These are phyloP conservation scores for Fratercula arctica DNA, from an alignment of 2,797 vertebrate genomes.

Conservation along the genomic window DNA sequence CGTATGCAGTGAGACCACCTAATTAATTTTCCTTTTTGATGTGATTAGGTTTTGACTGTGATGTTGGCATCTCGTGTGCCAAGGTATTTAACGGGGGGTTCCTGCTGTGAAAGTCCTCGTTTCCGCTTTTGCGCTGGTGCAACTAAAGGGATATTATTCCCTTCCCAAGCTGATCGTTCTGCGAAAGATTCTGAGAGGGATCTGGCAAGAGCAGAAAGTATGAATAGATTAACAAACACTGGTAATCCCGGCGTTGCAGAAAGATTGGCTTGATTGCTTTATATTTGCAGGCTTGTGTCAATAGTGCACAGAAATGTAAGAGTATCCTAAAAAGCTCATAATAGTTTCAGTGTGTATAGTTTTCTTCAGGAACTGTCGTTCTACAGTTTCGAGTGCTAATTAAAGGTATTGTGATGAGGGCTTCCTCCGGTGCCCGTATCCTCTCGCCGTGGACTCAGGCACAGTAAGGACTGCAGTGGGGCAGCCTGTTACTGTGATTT, in stretches of 20 bases:
- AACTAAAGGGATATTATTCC: neutral
- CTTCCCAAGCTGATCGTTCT: neutral
- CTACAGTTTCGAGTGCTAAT: neutral
- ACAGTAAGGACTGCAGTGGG: neutral
- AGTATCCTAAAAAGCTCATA: neutral
- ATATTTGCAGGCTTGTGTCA: neutral
- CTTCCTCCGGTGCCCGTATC: neutral
- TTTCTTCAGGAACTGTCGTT: neutral
- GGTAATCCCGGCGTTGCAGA: neutral
- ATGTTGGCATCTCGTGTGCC: neutral
- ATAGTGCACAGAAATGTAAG: neutral
- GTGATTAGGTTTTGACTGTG: conserved; percentile 61
- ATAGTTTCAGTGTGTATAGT: neutral
- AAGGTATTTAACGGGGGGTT: neutral
- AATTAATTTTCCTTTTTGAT: conserved; percentile 62
- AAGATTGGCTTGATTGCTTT: neutral
- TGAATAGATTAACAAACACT: conserved; percentile 1
- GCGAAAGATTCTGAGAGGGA: neutral
- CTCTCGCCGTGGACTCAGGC: neutral
- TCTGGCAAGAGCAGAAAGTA: neutral
- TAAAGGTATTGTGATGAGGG: neutral
- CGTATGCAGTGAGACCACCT: neutral
- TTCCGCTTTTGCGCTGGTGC: neutral
- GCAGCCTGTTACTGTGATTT: neutral
- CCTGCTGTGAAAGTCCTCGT: neutral